phyloP scores from a whole-genome alignment of 2,888 invertebrate species.

The Calameuta pallipes region DNA sequence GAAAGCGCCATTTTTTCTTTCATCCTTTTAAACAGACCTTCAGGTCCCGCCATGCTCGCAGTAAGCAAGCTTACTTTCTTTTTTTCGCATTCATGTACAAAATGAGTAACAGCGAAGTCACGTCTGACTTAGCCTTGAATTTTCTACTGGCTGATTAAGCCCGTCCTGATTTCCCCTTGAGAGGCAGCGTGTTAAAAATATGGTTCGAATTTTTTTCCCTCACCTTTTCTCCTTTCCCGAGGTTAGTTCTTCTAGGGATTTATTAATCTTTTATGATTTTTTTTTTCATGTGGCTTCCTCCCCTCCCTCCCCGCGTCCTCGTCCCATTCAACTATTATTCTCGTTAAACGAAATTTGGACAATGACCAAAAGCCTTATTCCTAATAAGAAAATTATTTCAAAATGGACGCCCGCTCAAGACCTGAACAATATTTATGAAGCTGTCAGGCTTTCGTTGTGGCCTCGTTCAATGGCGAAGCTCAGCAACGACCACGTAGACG shows the following conservation, averaged over 20 bases:
- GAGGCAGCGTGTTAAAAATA: neutral
- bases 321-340: neutral
- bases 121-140: neutral
- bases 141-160: neutral
- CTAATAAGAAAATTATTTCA: neutral
- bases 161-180: neutral
- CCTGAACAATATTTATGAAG: neutral
- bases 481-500: neutral
- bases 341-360: neutral
- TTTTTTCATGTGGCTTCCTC: neutral
- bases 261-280: neutral
- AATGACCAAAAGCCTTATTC: neutral
- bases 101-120: neutral
- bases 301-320: rapidly evolving
- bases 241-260: neutral
- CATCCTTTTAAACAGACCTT: neutral
- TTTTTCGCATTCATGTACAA: neutral
- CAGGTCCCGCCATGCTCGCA: neutral
- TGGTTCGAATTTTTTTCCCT: neutral
- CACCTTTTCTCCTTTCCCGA: neutral
- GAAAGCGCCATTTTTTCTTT: neutral
- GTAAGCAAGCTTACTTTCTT: neutral
- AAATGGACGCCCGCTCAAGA: neutral
- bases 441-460: neutral
- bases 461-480: neutral